A percentile compares a stretch with the other conserved stretches of the same genome.
phyloP scores from a whole-genome alignment of 2,113 vertebrate genomes.

The Cyanistes caeruleus region DNA sequence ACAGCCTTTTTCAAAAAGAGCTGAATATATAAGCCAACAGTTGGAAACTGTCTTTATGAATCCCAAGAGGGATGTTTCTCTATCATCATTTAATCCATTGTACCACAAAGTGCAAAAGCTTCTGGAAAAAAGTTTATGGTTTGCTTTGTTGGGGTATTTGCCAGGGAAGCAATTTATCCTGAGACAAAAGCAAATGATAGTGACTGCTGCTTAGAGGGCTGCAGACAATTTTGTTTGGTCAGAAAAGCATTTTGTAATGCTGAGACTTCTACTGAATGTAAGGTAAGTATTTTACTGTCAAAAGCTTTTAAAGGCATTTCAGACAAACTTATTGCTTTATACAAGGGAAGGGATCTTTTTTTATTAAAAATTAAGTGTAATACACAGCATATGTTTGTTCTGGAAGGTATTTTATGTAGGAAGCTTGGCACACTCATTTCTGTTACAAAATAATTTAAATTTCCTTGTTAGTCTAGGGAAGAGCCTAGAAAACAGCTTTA shows the following conservation, averaged over 20 bases:
- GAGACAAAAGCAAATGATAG: conserved; percentile 2
- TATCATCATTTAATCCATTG: neutral
- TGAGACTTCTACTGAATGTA: neutral
- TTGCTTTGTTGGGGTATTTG: neutral
- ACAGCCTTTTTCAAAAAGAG: neutral
- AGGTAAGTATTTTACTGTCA: neutral
- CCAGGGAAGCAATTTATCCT: neutral
- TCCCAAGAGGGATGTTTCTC: neutral
- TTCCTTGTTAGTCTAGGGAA: neutral
- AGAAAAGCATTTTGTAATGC: neutral
- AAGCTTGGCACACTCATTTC: neutral
- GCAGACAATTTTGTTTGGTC: neutral
- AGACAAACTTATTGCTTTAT: neutral
- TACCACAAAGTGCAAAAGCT: neutral
- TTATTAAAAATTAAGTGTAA: neutral
- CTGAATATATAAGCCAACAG: neutral
- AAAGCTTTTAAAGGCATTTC: neutral
- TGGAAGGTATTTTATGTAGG: neutral
- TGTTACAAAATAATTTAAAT: neutral
- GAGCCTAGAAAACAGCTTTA: neutral
- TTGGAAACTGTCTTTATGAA: neutral
- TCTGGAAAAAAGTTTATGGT: neutral
- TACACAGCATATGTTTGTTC: neutral
- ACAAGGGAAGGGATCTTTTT: neutral
- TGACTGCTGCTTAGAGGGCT: neutral